phyloP scores from a whole-genome alignment of 2,888 invertebrate species.

The Saturnia pavonia region DNA sequence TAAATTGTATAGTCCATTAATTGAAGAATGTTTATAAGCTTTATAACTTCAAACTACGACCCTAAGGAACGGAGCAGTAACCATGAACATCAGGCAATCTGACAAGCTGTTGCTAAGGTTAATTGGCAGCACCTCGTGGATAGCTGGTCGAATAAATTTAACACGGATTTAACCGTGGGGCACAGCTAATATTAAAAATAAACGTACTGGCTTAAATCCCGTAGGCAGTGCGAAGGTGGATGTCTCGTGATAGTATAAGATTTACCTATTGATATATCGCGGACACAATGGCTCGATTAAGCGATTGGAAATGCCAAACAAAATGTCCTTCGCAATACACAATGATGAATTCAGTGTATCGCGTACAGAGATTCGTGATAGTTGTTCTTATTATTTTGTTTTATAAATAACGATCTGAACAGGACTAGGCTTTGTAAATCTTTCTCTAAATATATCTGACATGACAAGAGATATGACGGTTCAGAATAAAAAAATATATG shows the following conservation, averaged over 20 bases:
- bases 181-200: not conserved
- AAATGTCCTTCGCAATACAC: not conserved
- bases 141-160: no score
- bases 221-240: slow-evolving; percentile 14
- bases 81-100: not conserved
- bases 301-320: slow-evolving; percentile 24
- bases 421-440: not conserved
- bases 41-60: no score
- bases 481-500: no score
- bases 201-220: not conserved
- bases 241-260: slow-evolving; percentile 10
- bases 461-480: not conserved
- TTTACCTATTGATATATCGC: slow-evolving; percentile 4
- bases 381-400: not conserved
- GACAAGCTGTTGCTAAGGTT: no score
- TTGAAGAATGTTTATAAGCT: no score
- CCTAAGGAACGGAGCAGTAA: no score
- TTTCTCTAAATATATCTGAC: not conserved
- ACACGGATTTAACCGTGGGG: no score
- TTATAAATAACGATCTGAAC: not conserved
- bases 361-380: not conserved
- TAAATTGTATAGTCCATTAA: no score
- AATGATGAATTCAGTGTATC: slow-evolving; percentile 1
- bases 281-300: slow-evolving; percentile 22
- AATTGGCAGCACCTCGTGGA: no score